Evolutionary conservation across 1,140 invertebrate genomes (phyloP).

Genomic region (Caenorhabditis remanei): DNA sequence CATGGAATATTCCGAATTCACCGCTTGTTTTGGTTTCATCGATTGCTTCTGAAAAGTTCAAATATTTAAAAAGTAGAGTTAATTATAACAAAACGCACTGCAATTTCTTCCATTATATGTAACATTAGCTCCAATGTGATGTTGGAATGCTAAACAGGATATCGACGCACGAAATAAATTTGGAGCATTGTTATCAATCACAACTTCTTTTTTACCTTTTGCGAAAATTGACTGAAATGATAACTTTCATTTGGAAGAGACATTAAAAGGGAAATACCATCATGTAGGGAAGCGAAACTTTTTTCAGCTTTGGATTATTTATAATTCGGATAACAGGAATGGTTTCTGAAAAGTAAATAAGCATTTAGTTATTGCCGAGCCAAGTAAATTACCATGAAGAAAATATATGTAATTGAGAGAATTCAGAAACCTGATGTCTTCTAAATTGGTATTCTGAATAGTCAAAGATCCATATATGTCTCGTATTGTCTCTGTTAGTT

Average conservation of each 20-base stretch:
- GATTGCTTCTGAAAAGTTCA: too few species aligned
- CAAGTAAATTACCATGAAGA: background rate
- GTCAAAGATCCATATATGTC: background rate
- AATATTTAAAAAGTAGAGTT: too few species aligned
- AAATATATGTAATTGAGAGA: background rate
- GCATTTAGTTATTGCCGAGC: background rate
- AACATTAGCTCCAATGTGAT: background rate
- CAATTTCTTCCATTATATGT: constrained; percentile 1
- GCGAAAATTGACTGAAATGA: background rate
- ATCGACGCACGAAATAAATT: background rate
- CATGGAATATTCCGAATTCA: too few species aligned
- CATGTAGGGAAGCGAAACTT: background rate
- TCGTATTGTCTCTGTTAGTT: background rate
- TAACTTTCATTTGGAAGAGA: too few species aligned
- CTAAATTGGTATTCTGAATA: background rate
- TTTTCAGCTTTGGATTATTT: background rate
- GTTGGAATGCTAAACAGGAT: constrained; percentile 6
- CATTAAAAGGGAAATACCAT: too few species aligned
- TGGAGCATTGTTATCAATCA: background rate
- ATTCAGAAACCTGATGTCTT: background rate
- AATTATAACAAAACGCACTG: background rate
- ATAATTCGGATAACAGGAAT: background rate
- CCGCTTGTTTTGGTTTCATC: too few species aligned
- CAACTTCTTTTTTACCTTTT: background rate
- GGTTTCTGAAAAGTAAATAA: background rate